Evolutionary conservation across 2,113 vertebrate genomes (phyloP), one percentile per base, ranked within the genome.

Genomic region (Collichthys lucidus): DNA sequence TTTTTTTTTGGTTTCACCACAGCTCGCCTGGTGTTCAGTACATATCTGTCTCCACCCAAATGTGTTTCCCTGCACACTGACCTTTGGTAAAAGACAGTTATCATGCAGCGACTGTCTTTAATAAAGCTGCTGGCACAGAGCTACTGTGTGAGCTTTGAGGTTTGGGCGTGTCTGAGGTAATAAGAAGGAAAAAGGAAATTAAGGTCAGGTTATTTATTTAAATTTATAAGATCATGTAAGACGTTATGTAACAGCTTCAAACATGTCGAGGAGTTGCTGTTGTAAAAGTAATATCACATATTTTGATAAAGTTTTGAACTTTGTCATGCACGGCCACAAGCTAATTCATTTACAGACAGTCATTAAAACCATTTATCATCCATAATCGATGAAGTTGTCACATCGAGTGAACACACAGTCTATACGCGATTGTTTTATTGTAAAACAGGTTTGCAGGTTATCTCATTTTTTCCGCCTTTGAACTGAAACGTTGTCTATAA

Each of bases 271-370:
- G 35, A 55, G 65, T n/a, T 35, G 31, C 49, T 40, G 81, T 17
- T 65, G 83, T 87, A 74, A 80, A n/a, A 83, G 35, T 78, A 29
- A 52, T 83, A 77, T 75, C 55, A 31, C 55, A 62, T 52, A 74
- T 85, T 80, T 74, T 70, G 91, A 93, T 91, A 92, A 88, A 88
- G 78, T 50, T 42, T 72, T 91, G 92, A 91, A 91, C 93, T 93
- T 94, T 92, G 91, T 77, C 42, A 83, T 79, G 65, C 63, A 50
- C 24, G 55, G 35, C 65, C 71, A 35, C 4, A 7, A 49, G 79
- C 80, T 89, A 83, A 87, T 86, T 70, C 61, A 31, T 91, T 93
- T 80, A 89, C 79, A 86, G 67, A 71, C 63, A 46, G 44, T 57
- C 80, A 73, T 83, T 87, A 87, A 79, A 82, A 16, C 49, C 24